These are phyloP conservation scores for Haliaeetus leucogaster DNA, from an alignment of 2,113 vertebrate genomes.

Conservation along the genomic window DNA sequence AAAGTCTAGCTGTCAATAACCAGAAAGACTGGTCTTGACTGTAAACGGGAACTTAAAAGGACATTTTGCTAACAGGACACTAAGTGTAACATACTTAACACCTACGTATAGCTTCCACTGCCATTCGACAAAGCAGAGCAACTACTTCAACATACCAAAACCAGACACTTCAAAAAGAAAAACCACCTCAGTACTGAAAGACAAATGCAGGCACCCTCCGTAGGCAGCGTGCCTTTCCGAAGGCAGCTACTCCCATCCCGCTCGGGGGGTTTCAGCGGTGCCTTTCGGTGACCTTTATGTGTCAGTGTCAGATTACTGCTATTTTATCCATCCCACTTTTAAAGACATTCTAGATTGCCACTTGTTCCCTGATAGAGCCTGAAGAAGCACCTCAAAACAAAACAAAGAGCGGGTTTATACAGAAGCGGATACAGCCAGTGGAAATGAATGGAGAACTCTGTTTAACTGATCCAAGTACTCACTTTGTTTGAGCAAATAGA, in stretches of 20 bases:
- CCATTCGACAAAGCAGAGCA: neutral
- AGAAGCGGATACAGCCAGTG: neutral
- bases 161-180: neutral
- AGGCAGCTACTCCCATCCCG: neutral
- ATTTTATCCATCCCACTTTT: conserved; percentile 17
- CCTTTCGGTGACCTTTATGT: conserved; percentile 15
- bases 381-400: conserved; percentile 37
- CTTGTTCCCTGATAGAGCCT: neutral
- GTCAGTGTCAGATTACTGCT: conserved; percentile 21
- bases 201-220: neutral
- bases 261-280: neutral
- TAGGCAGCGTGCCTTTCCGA: neutral
- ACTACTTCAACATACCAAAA: neutral
- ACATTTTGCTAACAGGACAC: neutral
- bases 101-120: neutral
- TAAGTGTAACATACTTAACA: neutral
- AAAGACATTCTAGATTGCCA: conserved; percentile 2
- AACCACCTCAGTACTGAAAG: neutral
- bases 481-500: neutral
- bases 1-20: neutral
- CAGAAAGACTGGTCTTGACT: neutral
- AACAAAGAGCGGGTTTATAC: neutral
- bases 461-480: conserved; percentile 4
- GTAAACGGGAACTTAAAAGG: neutral
- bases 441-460: conserved; percentile 12